Conservation (phyloP, 2,888 invertebrate species). For the Carterocephalus palaemon region DNA sequence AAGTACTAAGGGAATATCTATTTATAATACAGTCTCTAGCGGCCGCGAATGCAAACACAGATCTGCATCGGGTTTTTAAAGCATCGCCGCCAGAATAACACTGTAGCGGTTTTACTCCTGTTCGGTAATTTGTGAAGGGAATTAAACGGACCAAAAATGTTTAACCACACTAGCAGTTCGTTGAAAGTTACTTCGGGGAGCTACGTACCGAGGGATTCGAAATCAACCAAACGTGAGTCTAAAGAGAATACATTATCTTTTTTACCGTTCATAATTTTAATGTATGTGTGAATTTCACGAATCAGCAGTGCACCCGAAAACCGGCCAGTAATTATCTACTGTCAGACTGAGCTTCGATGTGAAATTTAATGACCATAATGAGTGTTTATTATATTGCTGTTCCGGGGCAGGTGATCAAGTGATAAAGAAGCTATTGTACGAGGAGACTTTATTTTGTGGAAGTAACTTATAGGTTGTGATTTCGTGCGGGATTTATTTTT, state of each 20-base stretch:
- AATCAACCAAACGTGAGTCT: constrained; percentile 44
- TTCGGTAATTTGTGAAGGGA: constrained; percentile 29
- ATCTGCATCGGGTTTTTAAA: constrained; percentile 34
- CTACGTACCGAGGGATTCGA: constrained; percentile 40
- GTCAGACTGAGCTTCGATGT: constrained; percentile 6
- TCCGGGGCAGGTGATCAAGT: background rate
- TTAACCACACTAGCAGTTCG: constrained; percentile 57
- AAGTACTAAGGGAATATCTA: constrained; percentile 27
- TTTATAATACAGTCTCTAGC: constrained; percentile 27
- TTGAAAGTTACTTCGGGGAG: constrained; percentile 41
- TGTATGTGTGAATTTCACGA: constrained; percentile 38
- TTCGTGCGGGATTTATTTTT: no score
- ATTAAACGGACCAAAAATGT: constrained; percentile 42
- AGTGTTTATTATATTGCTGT: constrained; percentile 15
- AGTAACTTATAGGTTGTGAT: no score
- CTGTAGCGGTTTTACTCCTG: constrained; percentile 25
- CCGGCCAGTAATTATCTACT: constrained; percentile 45
- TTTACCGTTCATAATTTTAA: constrained; percentile 9
- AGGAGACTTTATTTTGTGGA: no score
- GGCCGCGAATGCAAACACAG: constrained; percentile 35
- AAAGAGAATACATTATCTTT: constrained; percentile 7
- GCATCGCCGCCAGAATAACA: constrained; percentile 23
- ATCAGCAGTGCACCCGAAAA: constrained; percentile 41
- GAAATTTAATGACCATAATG: constrained; percentile 21
- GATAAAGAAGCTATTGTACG: background rate